Evolutionary conservation across 2,113 vertebrate genomes (phyloP).

Genomic region (Ctenomys sociabilis): DNA sequence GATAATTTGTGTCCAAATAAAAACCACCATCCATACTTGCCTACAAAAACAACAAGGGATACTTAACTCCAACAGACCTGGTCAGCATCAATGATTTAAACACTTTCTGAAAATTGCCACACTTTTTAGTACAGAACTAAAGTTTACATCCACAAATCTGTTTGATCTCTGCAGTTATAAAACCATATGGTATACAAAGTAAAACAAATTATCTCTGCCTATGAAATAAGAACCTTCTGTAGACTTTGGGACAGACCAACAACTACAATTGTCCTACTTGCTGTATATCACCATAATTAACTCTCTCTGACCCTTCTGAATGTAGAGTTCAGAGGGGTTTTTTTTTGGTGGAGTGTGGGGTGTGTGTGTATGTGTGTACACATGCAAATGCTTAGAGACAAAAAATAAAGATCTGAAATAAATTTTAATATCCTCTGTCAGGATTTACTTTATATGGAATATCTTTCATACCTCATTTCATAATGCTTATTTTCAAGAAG

Average conservation of each 20-base stretch:
- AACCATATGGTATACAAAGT: conserved; percentile 82
- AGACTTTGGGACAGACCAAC: conserved; percentile 72
- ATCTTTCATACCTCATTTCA: conserved; percentile 44
- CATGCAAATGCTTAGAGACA: not conserved
- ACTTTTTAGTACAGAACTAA: conserved; percentile 73
- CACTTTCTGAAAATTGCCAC: conserved; percentile 77
- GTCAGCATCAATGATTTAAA: conserved; percentile 67
- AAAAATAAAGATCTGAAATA: not conserved
- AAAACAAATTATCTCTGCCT: conserved; percentile 83
- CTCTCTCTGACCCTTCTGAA: conserved; percentile 66
- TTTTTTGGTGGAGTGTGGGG: not conserved
- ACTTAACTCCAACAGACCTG: conserved; percentile 70
- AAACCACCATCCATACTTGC: conserved; percentile 67
- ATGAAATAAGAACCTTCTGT: conserved; percentile 81
- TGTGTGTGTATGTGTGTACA: too few relatives aligned
- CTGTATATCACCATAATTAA: conserved; percentile 70
- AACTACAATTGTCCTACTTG: conserved; percentile 65
- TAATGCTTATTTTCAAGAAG: conserved; percentile 37
- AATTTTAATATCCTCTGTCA: not conserved
- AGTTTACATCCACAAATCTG: conserved; percentile 82
- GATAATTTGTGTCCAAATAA: conserved; percentile 74
- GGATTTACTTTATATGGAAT: conserved; percentile 32
- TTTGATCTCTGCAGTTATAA: conserved; percentile 82
- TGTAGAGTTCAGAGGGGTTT: not conserved
- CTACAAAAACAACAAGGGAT: conserved; percentile 69